These are phyloP conservation scores for Arenicola marina DNA, from an alignment of 2,888 invertebrate genomes.

Conservation along the genomic window DNA sequence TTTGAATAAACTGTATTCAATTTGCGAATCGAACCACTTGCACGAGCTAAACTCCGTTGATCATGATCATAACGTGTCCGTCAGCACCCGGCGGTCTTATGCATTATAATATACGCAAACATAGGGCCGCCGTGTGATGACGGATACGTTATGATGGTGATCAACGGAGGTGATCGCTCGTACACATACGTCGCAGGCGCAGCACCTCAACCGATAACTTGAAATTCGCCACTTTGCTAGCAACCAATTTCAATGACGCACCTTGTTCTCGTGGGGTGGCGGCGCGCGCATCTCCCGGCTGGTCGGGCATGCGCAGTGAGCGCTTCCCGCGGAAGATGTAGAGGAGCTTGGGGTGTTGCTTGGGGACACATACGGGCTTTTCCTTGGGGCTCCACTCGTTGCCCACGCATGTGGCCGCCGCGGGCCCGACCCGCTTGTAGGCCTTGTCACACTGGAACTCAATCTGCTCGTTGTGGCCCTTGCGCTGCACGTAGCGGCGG, in stretches of 20 bases:
- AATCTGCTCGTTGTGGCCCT: slow-evolving; percentile 51
- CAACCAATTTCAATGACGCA: not conserved
- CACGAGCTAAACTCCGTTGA: too few species aligned
- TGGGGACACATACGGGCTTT: slow-evolving; percentile 30
- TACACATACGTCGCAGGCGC: too few species aligned
- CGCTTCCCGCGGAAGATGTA: slow-evolving; percentile 29
- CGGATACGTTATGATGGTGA: too few species aligned
- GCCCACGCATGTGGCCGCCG: slow-evolving; percentile 87
- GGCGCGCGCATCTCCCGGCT: not conserved
- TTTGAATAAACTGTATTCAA: too few species aligned
- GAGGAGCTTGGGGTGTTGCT: slow-evolving; percentile 30
- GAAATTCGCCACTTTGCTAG: too few species aligned
- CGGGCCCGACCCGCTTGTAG: slow-evolving; percentile 43
- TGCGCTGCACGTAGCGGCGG: slow-evolving; percentile 76
- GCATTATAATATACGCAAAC: too few species aligned
- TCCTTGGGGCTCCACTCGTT: slow-evolving; percentile 91
- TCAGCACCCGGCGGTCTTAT: too few species aligned
- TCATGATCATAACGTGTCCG: too few species aligned
- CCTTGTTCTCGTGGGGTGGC: not conserved
- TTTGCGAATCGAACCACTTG: too few species aligned
- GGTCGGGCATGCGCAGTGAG: not conserved
- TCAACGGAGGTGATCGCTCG: too few species aligned
- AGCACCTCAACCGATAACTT: too few species aligned
- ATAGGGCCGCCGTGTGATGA: not conserved
- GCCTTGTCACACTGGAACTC: slow-evolving; percentile 57